Percentiles rank a stretch among this genome's conserved stretches.
These are phyloP conservation scores for Eudasyphora cyanicolor DNA, from an alignment of 2,888 invertebrate genomes.

Conservation along the genomic window DNA sequence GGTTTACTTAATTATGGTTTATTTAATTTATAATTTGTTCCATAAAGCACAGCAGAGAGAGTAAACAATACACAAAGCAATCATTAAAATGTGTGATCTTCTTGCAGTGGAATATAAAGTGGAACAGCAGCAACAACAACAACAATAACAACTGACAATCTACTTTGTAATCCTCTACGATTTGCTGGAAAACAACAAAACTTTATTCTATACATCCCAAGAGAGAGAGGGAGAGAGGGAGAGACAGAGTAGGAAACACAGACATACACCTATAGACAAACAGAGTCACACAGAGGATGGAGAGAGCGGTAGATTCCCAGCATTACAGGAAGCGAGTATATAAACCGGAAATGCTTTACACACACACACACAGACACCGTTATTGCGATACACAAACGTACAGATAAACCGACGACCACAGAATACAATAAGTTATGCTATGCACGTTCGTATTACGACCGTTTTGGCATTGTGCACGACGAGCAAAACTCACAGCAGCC, in stretches of 20 bases:
- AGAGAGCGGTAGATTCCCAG: background rate
- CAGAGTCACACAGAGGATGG: background rate
- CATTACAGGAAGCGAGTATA: conserved; percentile 16
- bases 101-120: conserved; percentile 12
- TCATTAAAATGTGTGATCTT: conserved; percentile 39
- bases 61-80: conserved; percentile 10
- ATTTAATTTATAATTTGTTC: conserved; percentile 40
- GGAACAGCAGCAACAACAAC: conserved; percentile 4
- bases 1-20: conserved; percentile 42
- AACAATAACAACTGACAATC: conserved; percentile 25
- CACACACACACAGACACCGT: background rate
- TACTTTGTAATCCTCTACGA: conserved; percentile 39
- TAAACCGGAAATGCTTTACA: conserved; percentile 41
- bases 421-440: conserved; percentile 35
- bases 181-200: conserved; percentile 31
- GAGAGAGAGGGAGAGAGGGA: background rate
- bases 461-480: conserved; percentile 1
- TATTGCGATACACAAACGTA: background rate
- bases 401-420: conserved; percentile 3
- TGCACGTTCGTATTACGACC: conserved; percentile 30
- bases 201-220: background rate
- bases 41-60: background rate
- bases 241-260: background rate
- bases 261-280: background rate
- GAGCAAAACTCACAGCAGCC: conserved; percentile 15